Conservation (phyloP, 2,113 vertebrate species). For the Triplophysa dalaica region DNA sequence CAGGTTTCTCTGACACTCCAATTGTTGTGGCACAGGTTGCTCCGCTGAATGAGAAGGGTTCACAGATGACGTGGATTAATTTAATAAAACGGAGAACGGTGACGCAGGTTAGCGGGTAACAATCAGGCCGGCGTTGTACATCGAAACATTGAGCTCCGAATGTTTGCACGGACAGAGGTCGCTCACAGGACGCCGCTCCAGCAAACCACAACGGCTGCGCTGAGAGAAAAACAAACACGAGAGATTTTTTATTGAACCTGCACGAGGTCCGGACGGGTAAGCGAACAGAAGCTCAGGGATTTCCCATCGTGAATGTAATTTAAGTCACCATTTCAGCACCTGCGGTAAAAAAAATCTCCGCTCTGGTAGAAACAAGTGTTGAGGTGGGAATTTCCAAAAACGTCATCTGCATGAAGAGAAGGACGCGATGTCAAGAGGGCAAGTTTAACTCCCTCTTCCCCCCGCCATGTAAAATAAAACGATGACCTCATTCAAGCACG, state of each 20-base stretch:
- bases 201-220: neutral
- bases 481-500: slow-evolving; percentile 52
- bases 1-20: slow-evolving; percentile 60
- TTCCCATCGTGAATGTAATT: slow-evolving; percentile 60
- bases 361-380: slow-evolving; percentile 44
- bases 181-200: neutral
- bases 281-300: slow-evolving; percentile 40
- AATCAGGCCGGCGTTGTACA: slow-evolving; percentile 43
- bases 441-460: slow-evolving; percentile 55
- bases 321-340: slow-evolving; percentile 69
- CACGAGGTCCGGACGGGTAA: neutral
- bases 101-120: slow-evolving; percentile 57
- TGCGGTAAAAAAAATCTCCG: slow-evolving; percentile 56
- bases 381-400: slow-evolving; percentile 66
- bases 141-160: neutral
- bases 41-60: slow-evolving; percentile 56
- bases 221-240: slow-evolving; percentile 23
- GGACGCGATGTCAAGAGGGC: slow-evolving; percentile 24
- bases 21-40: slow-evolving; percentile 73
- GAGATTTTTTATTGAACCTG: neutral
- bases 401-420: slow-evolving; percentile 8
- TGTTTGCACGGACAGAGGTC: slow-evolving; percentile 20
- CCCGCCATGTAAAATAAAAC: slow-evolving; percentile 56
- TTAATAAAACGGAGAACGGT: slow-evolving; percentile 66
- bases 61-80: slow-evolving; percentile 60